Evolutionary conservation across 2,888 invertebrate genomes (phyloP), one percentile per base, ranked within the genome.

Genomic region (Baronia brevicornis): DNA sequence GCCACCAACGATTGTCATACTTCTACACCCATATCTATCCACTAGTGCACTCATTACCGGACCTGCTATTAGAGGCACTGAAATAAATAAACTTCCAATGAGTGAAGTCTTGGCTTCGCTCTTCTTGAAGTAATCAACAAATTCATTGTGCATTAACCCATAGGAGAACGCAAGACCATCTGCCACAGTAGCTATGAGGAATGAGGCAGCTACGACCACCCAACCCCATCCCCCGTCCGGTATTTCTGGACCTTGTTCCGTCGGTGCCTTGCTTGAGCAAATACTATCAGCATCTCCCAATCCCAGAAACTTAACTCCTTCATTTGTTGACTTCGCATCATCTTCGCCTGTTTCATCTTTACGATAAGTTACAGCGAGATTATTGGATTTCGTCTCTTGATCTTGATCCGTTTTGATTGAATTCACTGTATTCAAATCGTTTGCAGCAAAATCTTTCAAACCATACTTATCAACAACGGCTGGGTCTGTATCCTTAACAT

Each of bases 151-250:
- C 25, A 97, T 85, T 19, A 97, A 84, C 1, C 97, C 98, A 60
- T 97, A 97, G 1, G 95, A 95, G 71, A 97, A 96, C 19, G 95
- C 94, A 21, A 96, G 88, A 0, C 97, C 97, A 67, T 97, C 97
- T 26, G 95, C 94, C 18, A 97, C 92, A 54, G 95, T 89, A 24
- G 95, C 95, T 9, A 96, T 89, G 17, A 95, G 75, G 47, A 97
- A 89, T 0, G 95, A 94, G 2, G 95, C 90, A 7, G 91, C 82
- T 0, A 97, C 96, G 1, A 98, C 92, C 40, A 95, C 89, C 96
- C 95, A 96, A 13, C 95, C 95, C 91, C 93, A 95, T 13, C 94
- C 94, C n/a, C 94, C 94, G 54, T 94, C 94, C 0, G 93, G 94
- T 34, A 91, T 88, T 42, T 87, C 88, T 0, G 89, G 88, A 21